Base-by-base conservation (phyloP, 92 coral and sea anemone genomes). In the Paramuricea clavata region DNA sequence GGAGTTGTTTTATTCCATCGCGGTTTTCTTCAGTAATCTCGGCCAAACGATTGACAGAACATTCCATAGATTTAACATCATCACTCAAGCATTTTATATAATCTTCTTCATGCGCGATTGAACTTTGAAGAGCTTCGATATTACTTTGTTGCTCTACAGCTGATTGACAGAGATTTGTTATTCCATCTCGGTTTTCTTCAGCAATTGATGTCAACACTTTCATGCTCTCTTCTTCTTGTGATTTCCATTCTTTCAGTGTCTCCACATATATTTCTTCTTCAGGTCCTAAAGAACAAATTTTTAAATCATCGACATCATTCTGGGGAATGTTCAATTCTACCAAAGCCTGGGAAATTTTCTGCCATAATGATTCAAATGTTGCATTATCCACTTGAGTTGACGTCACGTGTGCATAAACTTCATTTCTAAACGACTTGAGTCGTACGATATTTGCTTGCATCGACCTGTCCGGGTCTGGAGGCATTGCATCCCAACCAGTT, bases 401-500 rank as follows among this genome's bases (percentile, higher is more conserved):
- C 9, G 72, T 65, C 5, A 27, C 72, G 28, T 27, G 72, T 28
- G 39, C 72, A 27, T 65, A 65, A 11, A 65, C 72, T 31, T 65
- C 72, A 65, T 65, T 65, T 65, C 72, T 65, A 6, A 0, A 30
- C 41, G 22, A 65, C 39, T 65, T 65, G 72, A 65, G 27, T 26
- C 72, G 12, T 31, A 31, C n/a, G 39, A 65, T 33, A 65, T 65
- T 65, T 2, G 72, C 72, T 65, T 65, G 72, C n/a, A 19, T 30
- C 10, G 72, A 65, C 3, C 72, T 28, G 28, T 65, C 72, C 0
- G 39, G 0, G 23, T 65, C 36, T 17, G 17, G 21, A 65, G 72
- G 72, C 72, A 31, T 31, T 54, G 17, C 62, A 54, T 8, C 8
- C 62, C 62, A 54, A 10, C 23, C 27, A 10, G 62, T 54, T 54